These are phyloP conservation scores for Rhinopomastus cyanomelas DNA, from an alignment of 2,113 vertebrate genomes.

Conservation along the genomic window DNA sequence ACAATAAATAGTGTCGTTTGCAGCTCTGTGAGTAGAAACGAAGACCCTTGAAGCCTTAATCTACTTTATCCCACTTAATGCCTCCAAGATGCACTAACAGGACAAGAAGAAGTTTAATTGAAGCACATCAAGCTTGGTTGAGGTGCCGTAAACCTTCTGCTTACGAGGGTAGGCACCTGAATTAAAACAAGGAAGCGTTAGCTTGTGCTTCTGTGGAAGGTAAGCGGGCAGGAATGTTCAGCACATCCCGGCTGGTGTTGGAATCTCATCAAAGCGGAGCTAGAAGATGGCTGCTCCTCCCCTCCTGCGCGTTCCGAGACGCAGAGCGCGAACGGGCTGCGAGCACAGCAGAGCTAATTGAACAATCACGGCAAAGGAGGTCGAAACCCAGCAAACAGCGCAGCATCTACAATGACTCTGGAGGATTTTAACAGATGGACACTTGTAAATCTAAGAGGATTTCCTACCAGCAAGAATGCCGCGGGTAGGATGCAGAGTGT, in stretches of 20 bases:
- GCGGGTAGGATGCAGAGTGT: constrained; percentile 77
- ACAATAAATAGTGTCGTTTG: constrained; percentile 20
- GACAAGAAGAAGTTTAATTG: constrained; percentile 29
- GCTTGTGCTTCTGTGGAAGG: constrained; percentile 24
- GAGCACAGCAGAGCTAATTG: constrained; percentile 72
- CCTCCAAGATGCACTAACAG: constrained; percentile 49
- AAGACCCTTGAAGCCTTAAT: constrained; percentile 51
- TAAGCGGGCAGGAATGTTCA: neutral
- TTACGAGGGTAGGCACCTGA: neutral
- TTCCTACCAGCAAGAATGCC: constrained; percentile 77
- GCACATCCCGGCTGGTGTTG: constrained; percentile 42
- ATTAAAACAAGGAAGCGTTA: constrained; percentile 27
- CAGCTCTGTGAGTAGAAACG: constrained; percentile 22
- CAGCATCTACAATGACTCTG: constrained; percentile 70
- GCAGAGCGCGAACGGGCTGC: constrained; percentile 42
- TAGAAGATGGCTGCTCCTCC: constrained; percentile 16
- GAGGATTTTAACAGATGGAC: constrained; percentile 78
- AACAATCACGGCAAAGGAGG: constrained; percentile 74
- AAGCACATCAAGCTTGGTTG: neutral
- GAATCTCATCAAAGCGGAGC: constrained; percentile 24
- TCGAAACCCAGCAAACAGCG: constrained; percentile 75
- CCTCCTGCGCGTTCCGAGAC: constrained; percentile 11
- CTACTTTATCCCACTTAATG: constrained; percentile 45
- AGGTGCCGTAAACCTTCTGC: neutral
- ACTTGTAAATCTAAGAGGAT: constrained; percentile 82